A percentile compares a stretch with the other conserved stretches of the same genome.
Conservation (phyloP, 1,140 invertebrate genomes). For the Ostrea edulis region DNA sequence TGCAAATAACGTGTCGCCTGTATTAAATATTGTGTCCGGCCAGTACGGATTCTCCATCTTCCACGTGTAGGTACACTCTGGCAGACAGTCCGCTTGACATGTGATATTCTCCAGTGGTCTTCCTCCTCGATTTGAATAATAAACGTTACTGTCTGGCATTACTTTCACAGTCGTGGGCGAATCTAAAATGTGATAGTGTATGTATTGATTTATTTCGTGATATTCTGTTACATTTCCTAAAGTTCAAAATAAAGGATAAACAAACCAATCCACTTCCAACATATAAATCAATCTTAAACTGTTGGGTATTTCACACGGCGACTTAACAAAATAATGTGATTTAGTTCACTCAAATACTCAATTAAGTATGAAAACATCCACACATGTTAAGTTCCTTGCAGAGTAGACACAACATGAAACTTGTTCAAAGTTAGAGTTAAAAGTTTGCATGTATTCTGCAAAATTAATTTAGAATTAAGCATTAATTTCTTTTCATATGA, state of each 20-base stretch:
- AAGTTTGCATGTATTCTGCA: too few species aligned
- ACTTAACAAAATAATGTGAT: too few species aligned
- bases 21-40: not conserved
- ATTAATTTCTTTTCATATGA: too few species aligned
- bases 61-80: not conserved
- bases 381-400: too few species aligned
- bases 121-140: not conserved
- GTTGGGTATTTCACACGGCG: too few species aligned
- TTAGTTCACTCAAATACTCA: too few species aligned
- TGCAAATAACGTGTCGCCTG: not conserved
- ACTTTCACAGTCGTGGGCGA: not conserved
- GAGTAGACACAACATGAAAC: too few species aligned
- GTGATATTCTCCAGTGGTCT: not conserved
- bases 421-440: too few species aligned
- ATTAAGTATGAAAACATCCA: too few species aligned
- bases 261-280: too few species aligned
- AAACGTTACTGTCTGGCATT: not conserved
- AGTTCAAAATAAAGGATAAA: not conserved
- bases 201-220: not conserved
- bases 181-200: not conserved
- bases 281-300: too few species aligned
- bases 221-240: not conserved
- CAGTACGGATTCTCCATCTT: not conserved
- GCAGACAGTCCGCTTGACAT: not conserved
- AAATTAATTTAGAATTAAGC: too few species aligned